phyloP scores from a whole-genome alignment of 2,888 invertebrate species.

The Hydropsyche betteni region DNA sequence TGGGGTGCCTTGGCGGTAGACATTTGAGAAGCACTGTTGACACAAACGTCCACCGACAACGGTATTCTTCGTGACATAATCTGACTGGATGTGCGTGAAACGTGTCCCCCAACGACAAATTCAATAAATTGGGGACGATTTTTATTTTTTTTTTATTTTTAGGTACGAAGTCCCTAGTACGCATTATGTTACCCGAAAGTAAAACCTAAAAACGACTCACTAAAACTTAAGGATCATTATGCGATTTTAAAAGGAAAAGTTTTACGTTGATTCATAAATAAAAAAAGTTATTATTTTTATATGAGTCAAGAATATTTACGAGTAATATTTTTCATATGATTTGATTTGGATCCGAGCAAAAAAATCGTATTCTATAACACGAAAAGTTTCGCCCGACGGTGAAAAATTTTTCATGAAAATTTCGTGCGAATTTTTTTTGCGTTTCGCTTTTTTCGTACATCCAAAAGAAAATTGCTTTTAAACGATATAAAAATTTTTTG shows the following conservation, averaged over 20 bases:
- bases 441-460: neutral
- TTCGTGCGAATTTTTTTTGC: conserved; percentile 4
- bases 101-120: conserved; percentile 46
- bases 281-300: too few relatives aligned
- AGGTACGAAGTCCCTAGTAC: conserved; percentile 14
- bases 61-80: conserved; percentile 48
- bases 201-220: too few relatives aligned
- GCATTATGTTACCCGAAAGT: neutral
- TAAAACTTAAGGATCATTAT: too few relatives aligned
- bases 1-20: neutral
- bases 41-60: conserved; percentile 47
- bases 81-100: conserved; percentile 50
- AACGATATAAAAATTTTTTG: conserved; percentile 20
- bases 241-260: too few relatives aligned
- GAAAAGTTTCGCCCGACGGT: conserved; percentile 12
- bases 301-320: too few relatives aligned
- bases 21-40: conserved; percentile 32
- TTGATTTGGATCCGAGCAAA: too few relatives aligned
- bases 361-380: too few relatives aligned
- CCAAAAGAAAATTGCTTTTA: conserved; percentile 18
- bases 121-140: conserved; percentile 44
- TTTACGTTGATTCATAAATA: too few relatives aligned
- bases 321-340: too few relatives aligned
- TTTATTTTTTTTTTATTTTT: conserved; percentile 25
- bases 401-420: conserved; percentile 4